A percentile compares a stretch with the other conserved stretches of the same genome.
Evolutionary conservation across 2,113 vertebrate species (phyloP).

Genomic region (Acanthochromis polyacanthus): DNA sequence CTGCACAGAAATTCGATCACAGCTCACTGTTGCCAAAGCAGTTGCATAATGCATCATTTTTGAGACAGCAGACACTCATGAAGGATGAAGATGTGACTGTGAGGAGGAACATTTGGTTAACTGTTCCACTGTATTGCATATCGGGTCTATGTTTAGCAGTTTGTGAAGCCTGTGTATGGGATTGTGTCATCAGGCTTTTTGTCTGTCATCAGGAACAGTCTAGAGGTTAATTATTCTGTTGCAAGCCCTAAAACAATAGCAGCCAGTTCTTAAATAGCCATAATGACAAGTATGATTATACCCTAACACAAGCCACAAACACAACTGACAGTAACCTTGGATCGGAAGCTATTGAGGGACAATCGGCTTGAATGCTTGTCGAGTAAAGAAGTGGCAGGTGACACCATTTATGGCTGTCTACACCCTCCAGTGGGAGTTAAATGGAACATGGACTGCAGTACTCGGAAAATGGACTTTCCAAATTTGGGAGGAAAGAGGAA

Average conservation of each 20-base stretch:
- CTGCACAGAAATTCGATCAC: constrained; percentile 36
- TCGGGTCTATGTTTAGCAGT: neutral
- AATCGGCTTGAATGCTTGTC: neutral
- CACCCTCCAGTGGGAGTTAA: neutral
- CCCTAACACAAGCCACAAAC: neutral
- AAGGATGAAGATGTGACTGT: constrained; percentile 40
- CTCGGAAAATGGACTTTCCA: neutral
- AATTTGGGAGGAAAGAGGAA: neutral
- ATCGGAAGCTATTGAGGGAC: neutral
- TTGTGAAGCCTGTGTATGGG: neutral
- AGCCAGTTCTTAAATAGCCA: neutral
- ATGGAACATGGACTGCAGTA: neutral
- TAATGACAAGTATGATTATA: neutral
- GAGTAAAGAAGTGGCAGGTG: neutral
- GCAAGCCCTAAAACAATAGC: neutral
- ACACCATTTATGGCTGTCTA: neutral
- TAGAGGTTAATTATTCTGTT: neutral
- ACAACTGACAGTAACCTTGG: neutral
- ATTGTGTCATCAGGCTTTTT: neutral
- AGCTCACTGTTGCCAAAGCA: constrained; percentile 46
- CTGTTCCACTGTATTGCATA: neutral
- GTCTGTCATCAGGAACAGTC: neutral
- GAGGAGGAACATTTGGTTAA: constrained; percentile 34
- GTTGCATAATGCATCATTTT: constrained; percentile 69
- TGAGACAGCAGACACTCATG: constrained; percentile 27